Evolutionary conservation across 2,888 invertebrate genomes (phyloP), one percentile per base, ranked within the genome.

Genomic region (Hypercompe scribonia): DNA sequence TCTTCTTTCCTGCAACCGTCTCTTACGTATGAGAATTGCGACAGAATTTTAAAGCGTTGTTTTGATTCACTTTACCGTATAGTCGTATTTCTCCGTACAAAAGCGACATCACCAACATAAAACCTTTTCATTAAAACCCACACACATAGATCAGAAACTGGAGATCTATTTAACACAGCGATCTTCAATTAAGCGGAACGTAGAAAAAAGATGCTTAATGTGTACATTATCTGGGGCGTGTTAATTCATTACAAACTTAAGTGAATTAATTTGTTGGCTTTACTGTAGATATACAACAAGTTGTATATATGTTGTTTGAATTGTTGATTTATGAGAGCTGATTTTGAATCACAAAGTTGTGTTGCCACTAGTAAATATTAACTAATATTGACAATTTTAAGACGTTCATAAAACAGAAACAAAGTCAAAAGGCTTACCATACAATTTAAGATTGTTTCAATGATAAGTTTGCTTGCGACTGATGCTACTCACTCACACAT

Each of bases 11-110:
- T 42, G 4, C 42, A 42, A 42, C 42, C 4, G 42, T 18, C 18
- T 42, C 8, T 36, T 24, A 11, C 24, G 46, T 24, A 46, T 70
- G 42, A 75, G 73, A 75, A 74, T 65, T 73, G 36, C 65, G 54
- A 58, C 33, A 28, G 28, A 72, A 67, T 18, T 28, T 68, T 33
- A 31, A 28, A 34, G 13, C 54, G 4, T n/a, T 68, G 28, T 11
- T 68, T 68, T 68, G 31, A 42, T 66, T 46, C 15, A 18, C 21
- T 31, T 67, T n/a, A 50, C 21, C 24, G 33, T 33, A 50, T 15
- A 28, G 7, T 42, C 8, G 36, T 36, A 39, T 39, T 11, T 18
- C 39, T 31, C 42, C 42, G 11, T 21, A 66, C 28, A 31, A 46
- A 54, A 34, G n/a, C 13, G 28, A 61, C 36, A 36, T 61, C 42